Conservation (phyloP, 1,140 invertebrate species). For the Carcinoscorpius rotundicauda region DNA sequence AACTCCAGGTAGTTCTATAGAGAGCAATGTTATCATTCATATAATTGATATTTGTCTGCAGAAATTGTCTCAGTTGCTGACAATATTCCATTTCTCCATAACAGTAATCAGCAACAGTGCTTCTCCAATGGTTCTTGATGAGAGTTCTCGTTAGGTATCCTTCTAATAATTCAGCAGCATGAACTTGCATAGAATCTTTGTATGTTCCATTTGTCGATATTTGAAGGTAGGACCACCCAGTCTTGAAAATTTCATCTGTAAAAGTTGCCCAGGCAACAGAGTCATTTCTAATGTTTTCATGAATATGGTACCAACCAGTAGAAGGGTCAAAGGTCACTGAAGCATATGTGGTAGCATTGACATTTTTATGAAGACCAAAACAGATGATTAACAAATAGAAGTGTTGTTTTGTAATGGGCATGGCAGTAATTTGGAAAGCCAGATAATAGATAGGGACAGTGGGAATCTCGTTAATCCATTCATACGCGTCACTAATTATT, state of each 20-base stretch:
- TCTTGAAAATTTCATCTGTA: conserved; percentile 23
- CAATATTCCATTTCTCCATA: conserved; percentile 51
- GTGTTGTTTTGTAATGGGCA: too few species aligned
- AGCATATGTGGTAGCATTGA: conserved; percentile 4
- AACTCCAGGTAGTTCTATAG: conserved; percentile 42
- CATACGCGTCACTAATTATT: too few species aligned
- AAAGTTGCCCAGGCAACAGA: conserved; percentile 23
- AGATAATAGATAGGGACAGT: too few species aligned
- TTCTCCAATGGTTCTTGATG: conserved; percentile 65
- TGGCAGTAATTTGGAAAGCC: too few species aligned
- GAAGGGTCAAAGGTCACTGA: conserved; percentile 17
- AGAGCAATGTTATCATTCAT: conserved; percentile 45
- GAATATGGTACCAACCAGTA: conserved; percentile 8
- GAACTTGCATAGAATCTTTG: conserved; percentile 56
- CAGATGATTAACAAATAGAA: too few species aligned
- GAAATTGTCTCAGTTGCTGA: conserved; percentile 47
- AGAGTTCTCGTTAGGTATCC: conserved; percentile 65
- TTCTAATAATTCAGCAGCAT: conserved; percentile 77
- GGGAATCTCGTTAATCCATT: too few species aligned
- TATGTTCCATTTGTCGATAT: conserved; percentile 56
- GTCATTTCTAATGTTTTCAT: conserved; percentile 7
- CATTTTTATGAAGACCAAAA: neutral
- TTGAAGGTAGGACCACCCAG: conserved; percentile 58
- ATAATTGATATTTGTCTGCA: conserved; percentile 48
- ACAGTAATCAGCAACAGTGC: conserved; percentile 57